Evolutionary conservation across 2,797 vertebrate species (phyloP), one percentile per base, ranked within the genome.

Genomic region (Esox lucius): DNA sequence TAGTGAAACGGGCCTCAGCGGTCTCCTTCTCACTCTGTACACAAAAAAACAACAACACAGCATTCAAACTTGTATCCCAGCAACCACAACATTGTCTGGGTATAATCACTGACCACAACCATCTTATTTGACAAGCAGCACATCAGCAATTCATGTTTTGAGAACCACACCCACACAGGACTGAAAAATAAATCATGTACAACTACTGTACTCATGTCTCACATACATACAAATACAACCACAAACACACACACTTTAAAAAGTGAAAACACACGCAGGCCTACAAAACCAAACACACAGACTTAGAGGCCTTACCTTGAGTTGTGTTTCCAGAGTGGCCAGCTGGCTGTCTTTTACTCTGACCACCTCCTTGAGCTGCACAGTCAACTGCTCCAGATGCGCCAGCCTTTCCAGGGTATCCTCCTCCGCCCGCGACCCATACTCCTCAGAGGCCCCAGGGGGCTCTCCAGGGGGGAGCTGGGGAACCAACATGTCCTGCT

Each of bases 321-420:
- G 83, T 76, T 79, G 83, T 51, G 78, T 89, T 86, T 97, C 95
- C 65, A 95, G 95, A 59, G 85, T 90, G 77, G 90, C 86, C 5
- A 98, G 94, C 73, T 95, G 90, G 9, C 53, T 61, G 84, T 99
- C 96, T 86, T 96, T 98, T 74, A 97, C 95, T 77, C 91, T 91
- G 80, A 99, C 89, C 75, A 97, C 86, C 72, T 94, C 95, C 84
- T 97, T 99, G 75, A 99, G 91, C 82, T 98, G 95, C 39, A 94
- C 90, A 74, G 98, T 95, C 67, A 97, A 90, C 67, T 94, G 91
- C 69, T 99, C 97, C 64, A 95, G 91, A 75, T 96, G 93, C 72
- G 95, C 90, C 80, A 98, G 89, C 71, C 94, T 94, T 78, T 97
- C 95, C 87, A 91, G 49, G 53, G 91, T 80, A 48, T 98, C 95